Conservation (phyloP, 2,888 invertebrate species). For the Atethmia centrago region DNA sequence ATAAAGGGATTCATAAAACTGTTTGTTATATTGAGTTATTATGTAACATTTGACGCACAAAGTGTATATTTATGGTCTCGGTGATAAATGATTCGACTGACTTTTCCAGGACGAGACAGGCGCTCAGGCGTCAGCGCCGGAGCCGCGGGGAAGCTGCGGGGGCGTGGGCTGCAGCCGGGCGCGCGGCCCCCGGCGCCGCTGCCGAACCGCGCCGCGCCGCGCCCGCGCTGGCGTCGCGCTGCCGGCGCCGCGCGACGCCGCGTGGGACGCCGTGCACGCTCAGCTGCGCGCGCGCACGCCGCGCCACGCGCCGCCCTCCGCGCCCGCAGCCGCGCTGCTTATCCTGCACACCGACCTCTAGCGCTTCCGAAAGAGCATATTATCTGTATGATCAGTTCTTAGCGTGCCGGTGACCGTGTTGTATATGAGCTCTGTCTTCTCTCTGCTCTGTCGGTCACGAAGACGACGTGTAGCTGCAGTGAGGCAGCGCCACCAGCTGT, state of each 20-base stretch:
- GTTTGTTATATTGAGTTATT: no score
- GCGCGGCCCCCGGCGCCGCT: slow-evolving; percentile 7
- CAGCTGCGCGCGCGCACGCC: slow-evolving; percentile 76
- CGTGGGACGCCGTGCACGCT: slow-evolving; percentile 84
- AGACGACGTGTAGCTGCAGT: background rate
- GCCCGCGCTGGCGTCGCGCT: slow-evolving; percentile 60
- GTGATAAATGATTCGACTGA: background rate
- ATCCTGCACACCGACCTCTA: slow-evolving; percentile 81
- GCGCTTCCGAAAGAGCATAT: slow-evolving; percentile 14
- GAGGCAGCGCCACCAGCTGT: background rate
- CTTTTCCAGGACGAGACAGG: slow-evolving; percentile 69
- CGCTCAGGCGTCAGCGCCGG: slow-evolving; percentile 39
- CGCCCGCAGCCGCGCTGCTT: slow-evolving; percentile 78
- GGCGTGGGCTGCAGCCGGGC: background rate
- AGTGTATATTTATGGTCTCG: no score
- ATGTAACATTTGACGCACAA: no score
- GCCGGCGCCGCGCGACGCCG: slow-evolving; percentile 72
- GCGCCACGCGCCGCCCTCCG: slow-evolving; percentile 67
- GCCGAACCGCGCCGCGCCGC: slow-evolving; percentile 62
- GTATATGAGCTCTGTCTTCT: no score
- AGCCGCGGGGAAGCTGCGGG: slow-evolving; percentile 10
- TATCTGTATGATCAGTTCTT: background rate
- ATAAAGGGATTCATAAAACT: no score
- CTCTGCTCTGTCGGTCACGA: no score
- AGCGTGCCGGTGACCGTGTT: background rate